Percentiles rank a stretch among this genome's conserved stretches.
Conservation (phyloP, 2,113 vertebrate genomes). For the Dolichotis patagonum region DNA sequence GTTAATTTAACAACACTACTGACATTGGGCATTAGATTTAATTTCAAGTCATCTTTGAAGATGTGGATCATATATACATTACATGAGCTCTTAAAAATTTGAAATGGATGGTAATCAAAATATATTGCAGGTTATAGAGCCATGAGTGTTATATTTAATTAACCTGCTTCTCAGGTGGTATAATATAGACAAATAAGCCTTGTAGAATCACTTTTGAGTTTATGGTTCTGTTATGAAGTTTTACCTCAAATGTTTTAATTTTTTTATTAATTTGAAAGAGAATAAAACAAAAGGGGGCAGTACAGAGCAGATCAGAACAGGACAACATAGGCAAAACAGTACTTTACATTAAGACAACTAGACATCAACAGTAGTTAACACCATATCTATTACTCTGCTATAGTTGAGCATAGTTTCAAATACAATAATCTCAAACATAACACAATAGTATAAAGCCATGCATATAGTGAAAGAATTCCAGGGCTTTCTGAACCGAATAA, state of each 20-base stretch:
- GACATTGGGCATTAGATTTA: constrained; percentile 48
- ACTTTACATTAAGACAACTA: no score
- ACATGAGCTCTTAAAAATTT: background rate
- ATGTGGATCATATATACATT: constrained; percentile 52
- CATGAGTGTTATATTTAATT: constrained; percentile 11
- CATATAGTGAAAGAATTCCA: no score
- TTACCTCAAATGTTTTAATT: background rate
- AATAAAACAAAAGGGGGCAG: no score
- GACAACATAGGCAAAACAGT: no score
- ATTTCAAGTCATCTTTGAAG: constrained; percentile 22
- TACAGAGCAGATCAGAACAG: no score
- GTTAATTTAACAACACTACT: constrained; percentile 33
- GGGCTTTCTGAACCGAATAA: no score
- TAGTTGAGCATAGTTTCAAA: no score
- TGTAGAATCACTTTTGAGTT: background rate
- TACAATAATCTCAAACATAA: no score
- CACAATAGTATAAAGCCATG: no score
- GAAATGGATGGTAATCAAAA: constrained; percentile 55
- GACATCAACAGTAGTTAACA: no score
- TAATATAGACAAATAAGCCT: background rate
- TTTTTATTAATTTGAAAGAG: no score
- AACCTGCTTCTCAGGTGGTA: background rate
- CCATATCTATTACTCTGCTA: no score
- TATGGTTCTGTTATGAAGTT: background rate
- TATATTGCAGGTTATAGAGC: background rate